Evolutionary conservation across 2,888 invertebrate species (phyloP).

Genomic region (Amiota mariae): DNA sequence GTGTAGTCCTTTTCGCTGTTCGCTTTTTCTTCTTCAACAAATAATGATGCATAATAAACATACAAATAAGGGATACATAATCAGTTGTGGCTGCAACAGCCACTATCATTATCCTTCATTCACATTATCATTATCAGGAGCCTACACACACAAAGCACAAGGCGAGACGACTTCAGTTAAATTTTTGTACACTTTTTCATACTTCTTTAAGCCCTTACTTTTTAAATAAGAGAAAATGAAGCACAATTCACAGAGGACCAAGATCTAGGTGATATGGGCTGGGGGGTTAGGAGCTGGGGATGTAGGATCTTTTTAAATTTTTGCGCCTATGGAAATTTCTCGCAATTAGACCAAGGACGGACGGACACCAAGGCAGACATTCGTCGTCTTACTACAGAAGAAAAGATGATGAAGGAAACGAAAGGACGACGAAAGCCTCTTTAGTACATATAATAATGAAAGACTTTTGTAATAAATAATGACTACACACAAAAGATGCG

Average conservation of each 20-base stretch:
- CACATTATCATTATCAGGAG: not conserved
- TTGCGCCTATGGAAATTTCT: constrained; percentile 12
- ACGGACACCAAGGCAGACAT: not conserved
- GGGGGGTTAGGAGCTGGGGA: no score
- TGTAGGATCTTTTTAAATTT: constrained; percentile 2
- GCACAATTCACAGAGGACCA: not conserved
- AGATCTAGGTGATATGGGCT: no score
- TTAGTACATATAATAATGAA: constrained; percentile 49
- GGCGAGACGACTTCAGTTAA: not conserved
- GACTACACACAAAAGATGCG: constrained; percentile 50
- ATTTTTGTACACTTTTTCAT: not conserved
- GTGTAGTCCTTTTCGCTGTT: not conserved
- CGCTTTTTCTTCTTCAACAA: not conserved
- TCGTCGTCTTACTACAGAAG: not conserved
- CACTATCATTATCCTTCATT: not conserved
- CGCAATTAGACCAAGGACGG: not conserved
- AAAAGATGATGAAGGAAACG: no score
- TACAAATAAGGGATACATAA: constrained; percentile 1
- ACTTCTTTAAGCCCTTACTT: constrained; percentile 14
- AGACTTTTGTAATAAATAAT: constrained; percentile 65
- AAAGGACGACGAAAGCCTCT: no score
- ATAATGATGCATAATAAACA: constrained; percentile 14
- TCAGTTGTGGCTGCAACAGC: constrained; percentile 5
- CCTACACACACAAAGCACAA: not conserved
- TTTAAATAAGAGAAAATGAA: not conserved